Conservation (phyloP, 2,888 invertebrate genomes). For the Gnatocerus cornutus region DNA sequence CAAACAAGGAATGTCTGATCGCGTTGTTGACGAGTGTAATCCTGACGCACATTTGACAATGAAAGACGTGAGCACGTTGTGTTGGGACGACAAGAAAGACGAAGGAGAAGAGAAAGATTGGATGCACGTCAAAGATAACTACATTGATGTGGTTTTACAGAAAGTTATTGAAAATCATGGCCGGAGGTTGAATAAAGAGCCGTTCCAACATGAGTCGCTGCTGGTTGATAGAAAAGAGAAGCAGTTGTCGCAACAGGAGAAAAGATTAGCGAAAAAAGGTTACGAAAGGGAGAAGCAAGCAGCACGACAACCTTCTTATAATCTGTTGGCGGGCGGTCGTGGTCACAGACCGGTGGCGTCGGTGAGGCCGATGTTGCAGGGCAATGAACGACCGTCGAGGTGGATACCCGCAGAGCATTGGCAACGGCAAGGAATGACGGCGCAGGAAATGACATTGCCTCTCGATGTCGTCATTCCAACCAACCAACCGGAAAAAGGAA, state of each 20-base stretch:
- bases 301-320: slow-evolving; percentile 65
- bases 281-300: slow-evolving; percentile 97
- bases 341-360: slow-evolving; percentile 74
- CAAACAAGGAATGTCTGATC: slow-evolving; percentile 97
- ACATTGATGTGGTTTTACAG: slow-evolving; percentile 88
- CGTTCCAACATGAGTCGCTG: slow-evolving; percentile 96
- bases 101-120: slow-evolving; percentile 87
- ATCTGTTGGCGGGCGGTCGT: slow-evolving; percentile 58
- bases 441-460: slow-evolving; percentile 95
- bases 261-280: slow-evolving; percentile 91
- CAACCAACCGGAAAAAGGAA: slow-evolving; percentile 90
- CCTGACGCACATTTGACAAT: slow-evolving; percentile 94
- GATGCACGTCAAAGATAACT: slow-evolving; percentile 80
- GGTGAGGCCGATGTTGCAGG: slow-evolving; percentile 86
- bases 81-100: slow-evolving; percentile 93
- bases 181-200: slow-evolving; percentile 82
- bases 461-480: slow-evolving; percentile 93
- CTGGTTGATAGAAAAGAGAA: slow-evolving; percentile 96
- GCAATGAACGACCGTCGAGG: slow-evolving; percentile 67
- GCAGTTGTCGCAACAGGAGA: slow-evolving; percentile 94
- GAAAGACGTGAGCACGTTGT: slow-evolving; percentile 91
- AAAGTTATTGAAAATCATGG: slow-evolving; percentile 79
- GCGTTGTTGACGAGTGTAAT: slow-evolving; percentile 98
- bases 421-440: slow-evolving; percentile 95
- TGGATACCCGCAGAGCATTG: slow-evolving; percentile 94